Base-by-base conservation (phyloP, 2,113 vertebrate genomes). In the Cyrtonyx montezumae region DNA sequence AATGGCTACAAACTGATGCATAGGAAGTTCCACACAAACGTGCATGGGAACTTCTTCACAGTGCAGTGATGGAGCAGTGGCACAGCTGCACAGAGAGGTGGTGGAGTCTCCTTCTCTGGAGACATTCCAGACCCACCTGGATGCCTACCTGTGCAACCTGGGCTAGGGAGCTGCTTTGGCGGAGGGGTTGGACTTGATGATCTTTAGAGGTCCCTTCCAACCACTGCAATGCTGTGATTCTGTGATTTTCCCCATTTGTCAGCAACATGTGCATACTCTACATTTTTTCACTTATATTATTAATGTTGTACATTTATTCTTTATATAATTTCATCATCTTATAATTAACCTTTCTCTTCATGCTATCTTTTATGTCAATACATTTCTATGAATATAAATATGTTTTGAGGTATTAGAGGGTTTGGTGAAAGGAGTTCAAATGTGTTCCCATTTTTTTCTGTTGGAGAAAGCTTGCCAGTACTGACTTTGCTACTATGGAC, bases 271-370 rank as follows among this genome's bases (percentile, higher is more conserved):
- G 30, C 7, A 12, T 32, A 22, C 1, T 10, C 30, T 68, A 26
- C 0, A 0, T 32, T 32, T 91, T 88, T 86, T 61, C 89, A 88
- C 78, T 58, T 91, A 43, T 4, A 2, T 87, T 75, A 84, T 81
- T 81, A 23, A 26, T 82, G 58, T 30, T 11, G 79, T 77, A 5
- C 32, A 36, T 93, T 95, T 95, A 61, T 88, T 95, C 95, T 42
- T 87, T 55, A 28, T 67, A 28, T 53, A 19, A 13, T 58, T 82
- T 82, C 17, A 69, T 49, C 0, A 0, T 83, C 23, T 94, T 89
- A 56, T 76, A 91, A 69, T 88, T 87, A 94, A 80, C 48, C 49
- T 34, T 55, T 84, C 37, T 67, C 53, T 75, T 88, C 17, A 55
- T 55, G 16, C 4, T 40, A 9, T 30, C 61, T 89, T 86, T 78